Conservation (phyloP, 2,888 invertebrate genomes). For the Eristalinus sepulchralis region DNA sequence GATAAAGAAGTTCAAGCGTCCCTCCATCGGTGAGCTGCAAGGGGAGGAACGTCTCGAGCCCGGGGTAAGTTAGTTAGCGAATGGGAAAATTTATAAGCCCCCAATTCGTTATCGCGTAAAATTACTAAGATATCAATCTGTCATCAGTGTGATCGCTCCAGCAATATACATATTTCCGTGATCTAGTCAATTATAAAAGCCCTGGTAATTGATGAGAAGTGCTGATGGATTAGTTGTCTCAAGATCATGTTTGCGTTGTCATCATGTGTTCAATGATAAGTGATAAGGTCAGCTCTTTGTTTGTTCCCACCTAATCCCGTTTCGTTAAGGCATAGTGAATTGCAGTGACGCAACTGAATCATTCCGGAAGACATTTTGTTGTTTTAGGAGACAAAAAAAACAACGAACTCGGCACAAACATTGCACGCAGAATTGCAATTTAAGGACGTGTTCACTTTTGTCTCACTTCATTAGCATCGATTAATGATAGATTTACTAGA, state of each 20-base stretch:
- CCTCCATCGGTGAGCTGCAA: constrained; percentile 92
- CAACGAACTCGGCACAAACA: neutral
- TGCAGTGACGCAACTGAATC: neutral
- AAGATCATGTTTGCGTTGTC: neutral
- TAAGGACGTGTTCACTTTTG: neutral
- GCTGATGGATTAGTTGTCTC: constrained; percentile 17
- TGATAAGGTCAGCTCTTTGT: neutral
- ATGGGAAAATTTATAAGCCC: neutral
- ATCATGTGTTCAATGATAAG: neutral
- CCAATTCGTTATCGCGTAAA: constrained; percentile 4
- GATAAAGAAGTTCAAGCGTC: constrained; percentile 88
- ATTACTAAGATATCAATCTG: constrained; percentile 2
- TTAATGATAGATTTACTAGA: constrained; percentile 6
- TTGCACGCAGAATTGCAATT: neutral
- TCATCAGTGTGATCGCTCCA: neutral
- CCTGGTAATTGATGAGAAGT: constrained; percentile 27
- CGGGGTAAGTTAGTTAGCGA: constrained; percentile 76
- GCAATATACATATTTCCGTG: neutral
- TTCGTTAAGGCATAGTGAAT: neutral
- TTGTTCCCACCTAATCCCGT: neutral
- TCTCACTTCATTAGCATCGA: constrained; percentile 47
- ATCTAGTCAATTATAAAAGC: constrained; percentile 27
- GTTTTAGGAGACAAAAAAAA: neutral
- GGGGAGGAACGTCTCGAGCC: constrained; percentile 82
- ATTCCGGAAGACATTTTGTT: neutral